Conservation (phyloP, 2,888 invertebrate genomes). For the Acronicta leporina region DNA sequence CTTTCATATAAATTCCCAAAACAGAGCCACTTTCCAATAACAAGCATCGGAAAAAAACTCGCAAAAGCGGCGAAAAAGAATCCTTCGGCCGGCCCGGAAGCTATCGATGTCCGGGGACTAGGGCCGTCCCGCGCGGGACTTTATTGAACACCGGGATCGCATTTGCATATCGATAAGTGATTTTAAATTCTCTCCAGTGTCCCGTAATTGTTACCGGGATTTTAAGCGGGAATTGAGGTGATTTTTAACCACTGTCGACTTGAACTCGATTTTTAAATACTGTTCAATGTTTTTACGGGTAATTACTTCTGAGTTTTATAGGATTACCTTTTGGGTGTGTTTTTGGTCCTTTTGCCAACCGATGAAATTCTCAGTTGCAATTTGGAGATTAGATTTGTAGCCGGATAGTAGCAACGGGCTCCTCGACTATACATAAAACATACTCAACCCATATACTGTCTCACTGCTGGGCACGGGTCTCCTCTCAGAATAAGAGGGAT, state of each 20-base stretch:
- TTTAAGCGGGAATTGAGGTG: slow-evolving; percentile 44
- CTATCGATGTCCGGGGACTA: slow-evolving; percentile 79
- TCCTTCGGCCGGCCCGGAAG: slow-evolving; percentile 68
- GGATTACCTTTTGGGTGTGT: not conserved
- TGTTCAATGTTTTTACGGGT: slow-evolving; percentile 26
- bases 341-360: not conserved
- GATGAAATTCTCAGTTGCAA: not conserved
- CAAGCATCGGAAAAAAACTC: slow-evolving; percentile 60
- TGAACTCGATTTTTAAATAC: slow-evolving; percentile 31
- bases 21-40: slow-evolving; percentile 56
- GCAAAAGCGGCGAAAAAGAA: slow-evolving; percentile 69
- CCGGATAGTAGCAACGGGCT: too few species aligned
- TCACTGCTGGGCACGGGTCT: too few species aligned
- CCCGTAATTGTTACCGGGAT: slow-evolving; percentile 70
- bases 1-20: slow-evolving; percentile 3
- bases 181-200: slow-evolving; percentile 66
- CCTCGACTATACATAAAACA: too few species aligned
- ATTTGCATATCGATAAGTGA: slow-evolving; percentile 83
- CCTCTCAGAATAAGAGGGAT: too few species aligned
- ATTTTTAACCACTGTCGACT: slow-evolving; percentile 39
- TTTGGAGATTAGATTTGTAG: too few species aligned
- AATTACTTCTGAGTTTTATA: slow-evolving; percentile 16
- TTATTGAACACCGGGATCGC: slow-evolving; percentile 73
- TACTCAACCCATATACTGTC: too few species aligned
- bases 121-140: slow-evolving; percentile 60